Conservation (phyloP, 2,113 vertebrate species). For the Tetraodon nigroviridis region DNA sequence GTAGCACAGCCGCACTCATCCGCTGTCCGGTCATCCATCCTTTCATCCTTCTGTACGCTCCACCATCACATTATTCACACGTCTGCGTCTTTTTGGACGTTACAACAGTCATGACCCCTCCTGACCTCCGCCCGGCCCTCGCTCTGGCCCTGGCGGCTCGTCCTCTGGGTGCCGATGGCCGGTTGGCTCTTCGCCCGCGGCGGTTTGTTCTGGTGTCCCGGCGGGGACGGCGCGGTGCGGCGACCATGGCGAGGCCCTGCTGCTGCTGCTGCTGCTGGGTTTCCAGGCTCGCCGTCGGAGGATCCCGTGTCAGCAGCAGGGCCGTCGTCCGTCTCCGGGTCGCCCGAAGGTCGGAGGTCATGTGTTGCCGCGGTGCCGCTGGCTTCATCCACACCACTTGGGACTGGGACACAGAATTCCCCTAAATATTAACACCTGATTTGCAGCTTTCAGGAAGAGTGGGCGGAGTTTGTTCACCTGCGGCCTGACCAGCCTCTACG, state of each 20-base stretch:
- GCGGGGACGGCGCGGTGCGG: constrained; percentile 38
- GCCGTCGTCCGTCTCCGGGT: constrained; percentile 34
- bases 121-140: constrained; percentile 77
- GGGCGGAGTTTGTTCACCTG: constrained; percentile 39
- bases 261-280: not conserved
- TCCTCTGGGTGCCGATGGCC: constrained; percentile 65
- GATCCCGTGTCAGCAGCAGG: constrained; percentile 27
- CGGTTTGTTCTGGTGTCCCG: constrained; percentile 55
- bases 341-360: constrained; percentile 8
- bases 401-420: not conserved
- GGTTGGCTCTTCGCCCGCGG: constrained; percentile 76
- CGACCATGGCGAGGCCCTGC: constrained; percentile 22
- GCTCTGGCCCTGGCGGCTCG: constrained; percentile 80
- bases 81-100: too few species aligned
- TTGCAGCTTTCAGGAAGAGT: too few species aligned
- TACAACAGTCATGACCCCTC: constrained; percentile 27
- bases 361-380: not conserved
- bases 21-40: constrained; percentile 15
- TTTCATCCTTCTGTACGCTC: not conserved
- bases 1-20: constrained; percentile 32
- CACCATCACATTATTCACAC: too few species aligned
- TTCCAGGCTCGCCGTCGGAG: constrained; percentile 38
- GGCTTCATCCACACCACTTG: constrained; percentile 32
- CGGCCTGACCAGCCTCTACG: constrained; percentile 5
- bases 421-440: too few species aligned